Percentiles rank a stretch among this genome's conserved stretches.
Evolutionary conservation across 2,113 vertebrate species (phyloP).

Genomic region (Brachypodius melanocephalos): DNA sequence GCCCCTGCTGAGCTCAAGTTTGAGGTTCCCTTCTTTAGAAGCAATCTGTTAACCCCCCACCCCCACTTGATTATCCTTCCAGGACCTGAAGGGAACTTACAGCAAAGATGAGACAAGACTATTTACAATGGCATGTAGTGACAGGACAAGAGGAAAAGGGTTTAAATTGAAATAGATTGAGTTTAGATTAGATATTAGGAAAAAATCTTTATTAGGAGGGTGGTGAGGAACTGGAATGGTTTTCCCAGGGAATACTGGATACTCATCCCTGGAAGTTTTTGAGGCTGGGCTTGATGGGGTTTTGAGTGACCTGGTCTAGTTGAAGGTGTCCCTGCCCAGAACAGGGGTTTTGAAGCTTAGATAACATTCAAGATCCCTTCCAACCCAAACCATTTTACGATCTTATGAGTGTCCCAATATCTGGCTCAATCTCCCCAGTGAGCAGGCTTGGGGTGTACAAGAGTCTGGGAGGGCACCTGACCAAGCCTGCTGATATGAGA

Average conservation of each 20-base stretch:
- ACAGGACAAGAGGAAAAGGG: not conserved
- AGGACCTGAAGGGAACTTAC: not conserved
- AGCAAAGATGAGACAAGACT: not conserved
- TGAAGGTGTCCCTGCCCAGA: not conserved
- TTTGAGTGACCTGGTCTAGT: not conserved
- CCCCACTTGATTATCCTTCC: not conserved
- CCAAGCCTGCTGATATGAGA: not conserved
- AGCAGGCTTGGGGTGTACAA: not conserved
- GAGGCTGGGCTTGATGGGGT: not conserved
- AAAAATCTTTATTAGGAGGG: not conserved
- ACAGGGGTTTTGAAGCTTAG: not conserved
- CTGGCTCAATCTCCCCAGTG: not conserved
- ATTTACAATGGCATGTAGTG: not conserved
- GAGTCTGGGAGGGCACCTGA: not conserved
- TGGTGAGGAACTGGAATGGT: not conserved
- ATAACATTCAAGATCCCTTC: not conserved
- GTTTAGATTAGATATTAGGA: not conserved
- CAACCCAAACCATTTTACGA: fast-evolving
- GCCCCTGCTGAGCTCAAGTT: not conserved
- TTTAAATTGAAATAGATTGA: not conserved
- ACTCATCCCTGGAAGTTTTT: not conserved
- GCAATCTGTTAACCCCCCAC: not conserved
- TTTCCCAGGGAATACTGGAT: not conserved
- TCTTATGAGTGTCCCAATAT: not conserved
- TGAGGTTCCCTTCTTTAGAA: not conserved